phyloP scores from a whole-genome alignment of 53 echinoderm and acorn worm species.

The Mesocentrotus franciscanus region DNA sequence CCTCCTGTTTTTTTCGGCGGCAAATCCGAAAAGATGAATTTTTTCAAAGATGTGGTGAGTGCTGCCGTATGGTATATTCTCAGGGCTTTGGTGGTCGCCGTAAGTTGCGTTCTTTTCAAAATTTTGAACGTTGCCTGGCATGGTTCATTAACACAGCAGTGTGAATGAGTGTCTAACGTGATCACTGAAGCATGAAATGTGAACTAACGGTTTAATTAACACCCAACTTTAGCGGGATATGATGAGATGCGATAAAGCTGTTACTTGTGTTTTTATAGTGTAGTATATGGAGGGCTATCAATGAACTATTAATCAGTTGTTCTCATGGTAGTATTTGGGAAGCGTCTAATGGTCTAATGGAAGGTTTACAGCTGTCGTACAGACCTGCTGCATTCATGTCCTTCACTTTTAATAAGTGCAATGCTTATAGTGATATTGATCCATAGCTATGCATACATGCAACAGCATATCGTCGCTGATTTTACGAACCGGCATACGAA shows the following conservation, averaged over 20 bases:
- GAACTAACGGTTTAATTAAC: slow-evolving; percentile 40
- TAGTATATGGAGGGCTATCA: slow-evolving; percentile 14
- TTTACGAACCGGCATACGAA: too few species aligned
- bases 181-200: slow-evolving; percentile 30
- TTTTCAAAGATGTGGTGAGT: slow-evolving; percentile 64
- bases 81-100: slow-evolving; percentile 46
- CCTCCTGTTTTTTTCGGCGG: neutral
- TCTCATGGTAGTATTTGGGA: neutral
- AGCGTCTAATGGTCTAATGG: neutral
- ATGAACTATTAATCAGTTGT: neutral
- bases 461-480: neutral
- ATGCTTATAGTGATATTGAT: neutral
- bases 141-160: slow-evolving; percentile 13
- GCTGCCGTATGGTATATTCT: slow-evolving; percentile 55
- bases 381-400: neutral
- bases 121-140: slow-evolving; percentile 30
- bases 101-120: slow-evolving; percentile 29
- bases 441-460: neutral
- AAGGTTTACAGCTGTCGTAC: neutral
- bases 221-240: neutral
- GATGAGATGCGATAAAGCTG: neutral
- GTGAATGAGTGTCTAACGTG: neutral
- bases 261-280: neutral
- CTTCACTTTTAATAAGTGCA: slow-evolving; percentile 22
- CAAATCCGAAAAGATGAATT: slow-evolving; percentile 44